Evolutionary conservation across 2,888 invertebrate genomes (phyloP), one percentile per base, ranked within the genome.

Genomic region (Apomyelois bistriatella): DNA sequence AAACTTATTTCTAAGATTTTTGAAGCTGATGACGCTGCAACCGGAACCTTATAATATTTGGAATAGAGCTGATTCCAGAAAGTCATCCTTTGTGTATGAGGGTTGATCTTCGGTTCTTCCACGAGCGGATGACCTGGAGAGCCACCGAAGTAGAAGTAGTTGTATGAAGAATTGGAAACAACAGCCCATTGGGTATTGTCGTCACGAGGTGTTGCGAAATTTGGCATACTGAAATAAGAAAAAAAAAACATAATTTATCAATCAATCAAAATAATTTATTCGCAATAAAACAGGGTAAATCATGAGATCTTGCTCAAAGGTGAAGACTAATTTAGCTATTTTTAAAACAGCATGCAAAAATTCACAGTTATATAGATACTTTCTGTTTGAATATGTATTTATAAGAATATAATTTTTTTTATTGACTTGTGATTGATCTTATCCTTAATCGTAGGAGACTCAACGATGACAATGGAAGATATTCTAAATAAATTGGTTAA

Each of bases 41-140:
- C 51, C 0, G 81, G 82, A 41, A 70, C 55, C n/a, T 60, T 62
- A 48, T 82, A 80, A 57, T 76, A 71, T 2, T 57, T 60, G 1
- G 54, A 17, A 53, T 79, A 74, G 8, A 80, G 56, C 22, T 58
- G 59, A 38, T 65, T 62, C 82, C 82, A 82, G 59, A 79, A 72
- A 0, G 55, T 54, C 64, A 76, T 79, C 0, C 73, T 63, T 13
- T 67, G 58, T 0, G 63, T 51, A 32, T 82, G 79, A 0, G 85
- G 85, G 58, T 75, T 69, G 5, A 64, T 58, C 40, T 66, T 68
- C 1, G 57, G 10, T 8, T 63, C 58, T 50, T 77, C 74, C 0
- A 53, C 41, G 48, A 55, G 58, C n/a, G 28, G 48, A 17, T 12
- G 51, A 9, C 7, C 38, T 3, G 10, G 50, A 46, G 3, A 66